Evolutionary conservation across 2,797 vertebrate genomes (phyloP).

Genomic region (Oryzias dopingdopingensis): DNA sequence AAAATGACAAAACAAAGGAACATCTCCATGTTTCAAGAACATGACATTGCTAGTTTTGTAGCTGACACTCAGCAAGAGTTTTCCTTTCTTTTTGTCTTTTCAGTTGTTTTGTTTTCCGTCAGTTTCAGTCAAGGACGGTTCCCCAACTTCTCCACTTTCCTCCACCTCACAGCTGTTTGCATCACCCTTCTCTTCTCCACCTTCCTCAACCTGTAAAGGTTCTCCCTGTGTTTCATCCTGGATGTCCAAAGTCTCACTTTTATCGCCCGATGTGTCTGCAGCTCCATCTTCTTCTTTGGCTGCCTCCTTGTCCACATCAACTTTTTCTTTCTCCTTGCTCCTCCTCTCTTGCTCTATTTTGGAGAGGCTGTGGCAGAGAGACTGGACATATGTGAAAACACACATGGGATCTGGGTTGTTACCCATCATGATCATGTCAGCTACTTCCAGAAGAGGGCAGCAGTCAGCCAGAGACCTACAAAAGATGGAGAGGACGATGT

Average conservation of each 20-base stretch:
- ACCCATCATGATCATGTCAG: conserved; percentile 98
- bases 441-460: conserved; percentile 92
- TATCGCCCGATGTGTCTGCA: conserved; percentile 8
- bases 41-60: conserved; percentile 12
- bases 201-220: conserved; percentile 13
- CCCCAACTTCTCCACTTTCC: conserved; percentile 21
- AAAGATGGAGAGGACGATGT: neutral
- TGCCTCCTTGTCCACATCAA: conserved; percentile 28
- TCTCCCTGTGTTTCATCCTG: conserved; percentile 34
- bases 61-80: neutral
- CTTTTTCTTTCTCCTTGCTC: conserved; percentile 75
- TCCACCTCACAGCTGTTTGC: conserved; percentile 33
- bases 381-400: conserved; percentile 97
- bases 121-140: conserved; percentile 41
- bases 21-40: conserved; percentile 16
- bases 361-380: conserved; percentile 93
- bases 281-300: conserved; percentile 25
- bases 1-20: conserved; percentile 5
- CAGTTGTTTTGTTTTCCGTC: conserved; percentile 18
- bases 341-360: conserved; percentile 90
- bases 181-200: conserved; percentile 22
- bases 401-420: conserved; percentile 92
- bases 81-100: conserved; percentile 34
- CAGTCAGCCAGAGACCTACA: conserved; percentile 90
- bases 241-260: conserved; percentile 10